A percentile compares a stretch with the other conserved stretches of the same genome.
phyloP scores from a whole-genome alignment of 35 echinoderm and acorn worm genomes.

The Lytechinus variegatus region DNA sequence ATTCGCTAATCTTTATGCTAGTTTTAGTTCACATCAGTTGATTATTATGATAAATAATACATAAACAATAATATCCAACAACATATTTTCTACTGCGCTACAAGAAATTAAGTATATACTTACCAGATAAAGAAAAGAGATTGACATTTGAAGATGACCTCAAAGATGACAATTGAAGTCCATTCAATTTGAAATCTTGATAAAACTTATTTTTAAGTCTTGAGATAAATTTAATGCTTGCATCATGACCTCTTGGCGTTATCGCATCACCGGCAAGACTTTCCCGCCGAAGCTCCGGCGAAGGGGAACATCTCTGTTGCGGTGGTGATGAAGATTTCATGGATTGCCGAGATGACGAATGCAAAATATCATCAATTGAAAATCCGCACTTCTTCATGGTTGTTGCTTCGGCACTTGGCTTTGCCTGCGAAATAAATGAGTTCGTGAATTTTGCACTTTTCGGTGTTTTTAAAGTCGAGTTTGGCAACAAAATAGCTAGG shows the following conservation, averaged over 20 bases:
- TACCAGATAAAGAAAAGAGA: not conserved
- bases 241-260: too few species aligned
- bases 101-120: not conserved
- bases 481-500: not conserved
- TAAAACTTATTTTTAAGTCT: conserved; percentile 39
- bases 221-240: conserved; percentile 3
- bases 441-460: not conserved
- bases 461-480: not conserved
- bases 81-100: too few species aligned
- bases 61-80: too few species aligned
- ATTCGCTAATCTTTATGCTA: too few species aligned
- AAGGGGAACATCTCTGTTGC: not conserved
- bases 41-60: too few species aligned
- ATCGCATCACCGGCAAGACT: not conserved
- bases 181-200: conserved; percentile 31
- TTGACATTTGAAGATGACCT: not conserved
- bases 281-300: conserved; percentile 9
- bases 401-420: not conserved
- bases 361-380: conserved; percentile 47
- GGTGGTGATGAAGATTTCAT: not conserved
- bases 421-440: not conserved
- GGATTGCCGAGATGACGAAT: not conserved
- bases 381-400: conserved; percentile 44
- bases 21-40: too few species aligned
- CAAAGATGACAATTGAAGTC: conserved; percentile 1